Base-by-base conservation (phyloP, 2,797 vertebrate species). In the Perodicticus potto region DNA sequence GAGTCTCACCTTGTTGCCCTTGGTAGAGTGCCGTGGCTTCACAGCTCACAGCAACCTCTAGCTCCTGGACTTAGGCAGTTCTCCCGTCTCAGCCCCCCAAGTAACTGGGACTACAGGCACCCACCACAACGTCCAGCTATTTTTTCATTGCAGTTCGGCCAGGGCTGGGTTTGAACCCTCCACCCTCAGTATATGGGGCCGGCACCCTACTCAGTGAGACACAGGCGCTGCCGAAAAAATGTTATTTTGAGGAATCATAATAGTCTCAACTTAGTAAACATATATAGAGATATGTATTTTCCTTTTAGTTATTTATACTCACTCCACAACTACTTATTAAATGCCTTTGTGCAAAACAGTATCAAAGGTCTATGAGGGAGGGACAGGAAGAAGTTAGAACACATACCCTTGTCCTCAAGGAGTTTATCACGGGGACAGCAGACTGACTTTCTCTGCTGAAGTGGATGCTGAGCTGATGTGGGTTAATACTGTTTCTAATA, bases 201-300 rank as follows among this genome's bases (percentile, higher is more conserved):
- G 40, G 40, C 40, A 5, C 40, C 40, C 40, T 40, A 40, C 40
- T 40, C 40, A 40, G 3, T 40, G 40, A 40, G 40, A 3, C 40
- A 40, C 40, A 40, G 40, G 40, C 40, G 5, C 40, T 40, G 40
- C 40, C 40, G 5, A 40, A 40, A 92, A 59, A 90, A 69, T 40
- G 65, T 74, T 45, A 43, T 45, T 76, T 53, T 78, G 72, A 96
- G 43, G n/a, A 91, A 89, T 63, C 45, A n/a, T 57, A 72, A 84
- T 59, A 34, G 40, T 76, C 83, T 73, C 16, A 59, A 43, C 23
- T 53, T 70, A 27, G 34, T 81, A 34, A 84, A 82, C 2, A 13
- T 67, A 25, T 53, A 53, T 53, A 49, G 12, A 53, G 14, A 53
- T 53, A 3, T 14, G 16, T 53, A 16, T 53, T 63, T 96, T 92